phyloP scores from a whole-genome alignment of 2,113 vertebrate genomes.

The Microcebus griseorufus region DNA sequence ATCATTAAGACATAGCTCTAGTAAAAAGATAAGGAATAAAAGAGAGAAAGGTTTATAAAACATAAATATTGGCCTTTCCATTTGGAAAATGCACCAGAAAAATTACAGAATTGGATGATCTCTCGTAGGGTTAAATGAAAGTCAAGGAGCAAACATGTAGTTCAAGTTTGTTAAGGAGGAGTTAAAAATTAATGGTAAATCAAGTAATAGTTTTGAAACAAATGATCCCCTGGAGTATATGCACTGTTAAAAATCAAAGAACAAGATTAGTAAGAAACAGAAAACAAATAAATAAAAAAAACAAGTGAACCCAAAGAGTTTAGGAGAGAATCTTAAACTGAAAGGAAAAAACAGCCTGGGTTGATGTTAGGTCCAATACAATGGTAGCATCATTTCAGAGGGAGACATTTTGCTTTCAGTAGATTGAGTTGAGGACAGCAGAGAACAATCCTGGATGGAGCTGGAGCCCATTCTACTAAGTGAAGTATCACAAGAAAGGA shows the following conservation, averaged over 20 bases:
- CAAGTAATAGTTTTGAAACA: not conserved
- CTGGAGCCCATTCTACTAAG: too few species aligned
- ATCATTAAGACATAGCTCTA: not conserved
- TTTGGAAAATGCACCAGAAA: not conserved
- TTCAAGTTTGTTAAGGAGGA: not conserved
- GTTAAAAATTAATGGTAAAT: not conserved
- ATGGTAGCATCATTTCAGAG: not conserved
- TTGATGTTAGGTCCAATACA: not conserved
- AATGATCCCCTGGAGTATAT: not conserved
- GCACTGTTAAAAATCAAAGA: not conserved
- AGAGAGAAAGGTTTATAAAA: not conserved
- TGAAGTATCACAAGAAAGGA: too few species aligned
- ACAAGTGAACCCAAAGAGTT: not conserved
- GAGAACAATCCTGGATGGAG: not conserved
- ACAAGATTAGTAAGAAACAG: not conserved
- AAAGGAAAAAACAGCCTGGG: not conserved
- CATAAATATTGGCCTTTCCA: not conserved
- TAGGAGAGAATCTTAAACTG: not conserved
- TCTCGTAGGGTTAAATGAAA: not conserved
- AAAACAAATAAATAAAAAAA: not conserved
- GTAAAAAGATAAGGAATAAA: constrained; percentile 9
- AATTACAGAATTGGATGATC: not conserved
- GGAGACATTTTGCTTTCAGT: not conserved
- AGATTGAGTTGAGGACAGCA: not conserved
- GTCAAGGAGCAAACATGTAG: not conserved